phyloP scores from a whole-genome alignment of 2,797 vertebrate species.

The Parambassis ranga region DNA sequence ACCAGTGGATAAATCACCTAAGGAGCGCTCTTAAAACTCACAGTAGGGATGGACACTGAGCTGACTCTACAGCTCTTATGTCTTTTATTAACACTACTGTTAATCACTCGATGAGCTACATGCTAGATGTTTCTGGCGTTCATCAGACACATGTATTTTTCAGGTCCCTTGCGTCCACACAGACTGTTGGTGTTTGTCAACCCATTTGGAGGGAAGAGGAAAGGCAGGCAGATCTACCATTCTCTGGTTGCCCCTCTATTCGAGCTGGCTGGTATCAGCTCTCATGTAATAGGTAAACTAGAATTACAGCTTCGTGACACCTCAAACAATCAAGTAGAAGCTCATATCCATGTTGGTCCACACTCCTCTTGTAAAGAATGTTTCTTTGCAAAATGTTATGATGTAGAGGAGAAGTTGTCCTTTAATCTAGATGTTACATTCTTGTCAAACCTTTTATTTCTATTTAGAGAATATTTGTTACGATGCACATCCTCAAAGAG shows the following conservation, averaged over 20 bases:
- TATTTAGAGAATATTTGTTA: too few species aligned
- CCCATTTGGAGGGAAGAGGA: constrained; percentile 83
- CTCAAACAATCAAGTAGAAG: too few species aligned
- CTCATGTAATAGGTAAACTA: constrained; percentile 82
- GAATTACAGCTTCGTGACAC: too few species aligned
- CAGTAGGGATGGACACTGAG: constrained; percentile 63
- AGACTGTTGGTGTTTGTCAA: constrained; percentile 87
- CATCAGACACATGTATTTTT: neutral
- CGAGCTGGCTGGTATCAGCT: constrained; percentile 85
- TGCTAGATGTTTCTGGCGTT: neutral
- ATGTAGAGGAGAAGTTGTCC: too few species aligned
- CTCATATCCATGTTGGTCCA: too few species aligned
- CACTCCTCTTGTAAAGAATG: too few species aligned
- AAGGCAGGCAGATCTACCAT: constrained; percentile 79
- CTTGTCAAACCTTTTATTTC: too few species aligned
- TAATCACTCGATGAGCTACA: fast-evolving
- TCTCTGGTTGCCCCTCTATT: constrained; percentile 83
- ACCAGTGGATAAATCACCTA: constrained; percentile 81
- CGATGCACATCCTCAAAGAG: too few species aligned
- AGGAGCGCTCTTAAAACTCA: constrained; percentile 75
- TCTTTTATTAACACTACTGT: neutral
- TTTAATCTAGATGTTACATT: too few species aligned
- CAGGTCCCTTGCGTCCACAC: constrained; percentile 80
- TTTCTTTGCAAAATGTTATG: too few species aligned
- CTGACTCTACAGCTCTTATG: neutral